Conservation (phyloP, 2,113 vertebrate species). For the Galemys pyrenaicus region DNA sequence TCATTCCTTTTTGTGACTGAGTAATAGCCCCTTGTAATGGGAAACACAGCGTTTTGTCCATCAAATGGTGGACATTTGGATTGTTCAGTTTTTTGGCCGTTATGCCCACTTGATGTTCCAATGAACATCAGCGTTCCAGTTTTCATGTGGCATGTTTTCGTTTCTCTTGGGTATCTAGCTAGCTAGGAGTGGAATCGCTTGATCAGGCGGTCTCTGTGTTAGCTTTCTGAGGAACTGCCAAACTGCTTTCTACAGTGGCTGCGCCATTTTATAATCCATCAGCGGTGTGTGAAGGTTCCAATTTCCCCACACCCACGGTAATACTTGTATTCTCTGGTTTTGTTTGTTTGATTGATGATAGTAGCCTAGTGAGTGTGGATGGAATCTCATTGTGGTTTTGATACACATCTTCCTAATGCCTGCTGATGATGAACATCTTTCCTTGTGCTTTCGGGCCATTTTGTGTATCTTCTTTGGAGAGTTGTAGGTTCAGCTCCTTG, state of each 20-base stretch:
- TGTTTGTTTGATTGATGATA: neutral
- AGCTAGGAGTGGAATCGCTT: neutral
- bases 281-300: neutral
- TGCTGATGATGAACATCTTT: neutral
- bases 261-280: neutral
- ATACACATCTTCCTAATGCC: neutral
- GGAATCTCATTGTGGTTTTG: neutral
- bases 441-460: neutral
- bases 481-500: neutral
- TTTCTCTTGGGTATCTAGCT: neutral
- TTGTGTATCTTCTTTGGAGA: slow-evolving; percentile 14
- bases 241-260: neutral
- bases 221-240: neutral
- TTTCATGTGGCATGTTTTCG: neutral
- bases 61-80: neutral
- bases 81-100: neutral
- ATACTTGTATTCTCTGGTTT: neutral
- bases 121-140: neutral
- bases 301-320: neutral
- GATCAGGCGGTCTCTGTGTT: neutral
- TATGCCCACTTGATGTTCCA: neutral
- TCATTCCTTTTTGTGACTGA: neutral
- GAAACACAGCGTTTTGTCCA: neutral
- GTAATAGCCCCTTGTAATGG: neutral
- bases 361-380: neutral